A percentile compares a stretch with the other conserved stretches of the same genome.
These are phyloP conservation scores for Drosophila robusta DNA, from an alignment of 2,888 invertebrate species.

Conservation along the genomic window DNA sequence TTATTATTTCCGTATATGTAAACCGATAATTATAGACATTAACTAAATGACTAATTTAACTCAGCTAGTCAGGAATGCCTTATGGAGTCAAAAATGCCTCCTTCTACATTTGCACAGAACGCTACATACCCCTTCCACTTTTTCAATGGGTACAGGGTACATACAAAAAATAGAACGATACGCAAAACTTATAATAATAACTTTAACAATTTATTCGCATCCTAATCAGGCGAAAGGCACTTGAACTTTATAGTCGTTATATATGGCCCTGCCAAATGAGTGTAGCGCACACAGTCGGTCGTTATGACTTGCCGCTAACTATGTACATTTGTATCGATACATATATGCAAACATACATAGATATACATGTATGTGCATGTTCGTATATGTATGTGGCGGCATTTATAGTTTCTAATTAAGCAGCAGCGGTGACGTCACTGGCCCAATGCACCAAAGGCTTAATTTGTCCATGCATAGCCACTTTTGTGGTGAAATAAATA, in stretches of 20 bases:
- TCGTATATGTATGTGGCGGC: neutral
- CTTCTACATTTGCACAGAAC: neutral
- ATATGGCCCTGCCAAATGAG: conserved; percentile 1
- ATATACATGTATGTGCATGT: neutral
- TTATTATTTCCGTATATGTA: neutral
- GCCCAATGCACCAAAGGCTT: neutral
- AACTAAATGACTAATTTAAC: too few species aligned
- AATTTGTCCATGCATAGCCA: neutral
- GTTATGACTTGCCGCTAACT: conserved; percentile 5
- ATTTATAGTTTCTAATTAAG: conserved; percentile 6
- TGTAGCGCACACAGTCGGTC: conserved; percentile 18
- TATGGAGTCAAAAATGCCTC: neutral
- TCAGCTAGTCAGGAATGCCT: too few species aligned
- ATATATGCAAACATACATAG: neutral
- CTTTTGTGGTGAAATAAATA: conserved; percentile 16
- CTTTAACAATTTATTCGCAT: conserved; percentile 30
- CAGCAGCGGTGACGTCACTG: conserved; percentile 6
- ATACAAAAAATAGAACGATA: neutral
- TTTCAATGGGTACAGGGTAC: neutral
- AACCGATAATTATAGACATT: neutral
- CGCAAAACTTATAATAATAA: conserved; percentile 11
- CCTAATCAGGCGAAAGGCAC: conserved; percentile 30
- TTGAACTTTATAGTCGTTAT: conserved; percentile 36
- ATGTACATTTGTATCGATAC: neutral
- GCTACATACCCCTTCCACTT: neutral